phyloP scores from a whole-genome alignment of 2,797 vertebrate genomes.

The Bradypodion ventrale region DNA sequence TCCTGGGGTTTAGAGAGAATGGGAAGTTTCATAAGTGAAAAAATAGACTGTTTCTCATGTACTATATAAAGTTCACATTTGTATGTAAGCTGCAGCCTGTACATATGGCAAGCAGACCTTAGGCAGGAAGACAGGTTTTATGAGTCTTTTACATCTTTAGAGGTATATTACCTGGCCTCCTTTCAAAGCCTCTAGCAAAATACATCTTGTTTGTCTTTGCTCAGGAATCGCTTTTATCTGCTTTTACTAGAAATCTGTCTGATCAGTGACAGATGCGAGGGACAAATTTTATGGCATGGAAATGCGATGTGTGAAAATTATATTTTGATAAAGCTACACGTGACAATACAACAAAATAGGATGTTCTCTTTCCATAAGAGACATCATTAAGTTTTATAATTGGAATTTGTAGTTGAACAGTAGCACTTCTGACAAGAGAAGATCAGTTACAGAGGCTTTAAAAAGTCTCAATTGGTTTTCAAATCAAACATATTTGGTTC shows the following conservation, averaged over 20 bases:
- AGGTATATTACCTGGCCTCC: constrained; percentile 25
- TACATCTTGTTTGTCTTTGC: constrained; percentile 35
- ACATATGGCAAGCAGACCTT: constrained; percentile 28
- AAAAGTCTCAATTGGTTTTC: constrained; percentile 24
- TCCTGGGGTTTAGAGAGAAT: background rate
- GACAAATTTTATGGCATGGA: constrained; percentile 28
- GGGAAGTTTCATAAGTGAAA: background rate
- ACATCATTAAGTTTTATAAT: constrained; percentile 36
- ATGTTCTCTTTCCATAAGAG: constrained; percentile 42
- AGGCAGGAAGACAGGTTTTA: constrained; percentile 27
- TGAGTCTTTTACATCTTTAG: constrained; percentile 26
- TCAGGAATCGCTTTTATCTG: constrained; percentile 45
- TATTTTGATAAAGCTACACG: constrained; percentile 41
- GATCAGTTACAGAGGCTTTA: constrained; percentile 40
- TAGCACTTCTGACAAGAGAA: constrained; percentile 46
- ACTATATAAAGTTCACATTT: background rate
- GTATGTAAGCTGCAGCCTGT: background rate
- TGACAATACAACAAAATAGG: constrained; percentile 38
- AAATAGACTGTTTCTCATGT: background rate
- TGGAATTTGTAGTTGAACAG: constrained; percentile 46
- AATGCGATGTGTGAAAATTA: constrained; percentile 43
- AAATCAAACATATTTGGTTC: constrained; percentile 33
- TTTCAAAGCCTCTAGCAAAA: constrained; percentile 43
- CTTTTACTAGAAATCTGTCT: constrained; percentile 53
- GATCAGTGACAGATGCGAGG: constrained; percentile 45